phyloP scores from a whole-genome alignment of 2,797 vertebrate species.

The Acanthis flammea region DNA sequence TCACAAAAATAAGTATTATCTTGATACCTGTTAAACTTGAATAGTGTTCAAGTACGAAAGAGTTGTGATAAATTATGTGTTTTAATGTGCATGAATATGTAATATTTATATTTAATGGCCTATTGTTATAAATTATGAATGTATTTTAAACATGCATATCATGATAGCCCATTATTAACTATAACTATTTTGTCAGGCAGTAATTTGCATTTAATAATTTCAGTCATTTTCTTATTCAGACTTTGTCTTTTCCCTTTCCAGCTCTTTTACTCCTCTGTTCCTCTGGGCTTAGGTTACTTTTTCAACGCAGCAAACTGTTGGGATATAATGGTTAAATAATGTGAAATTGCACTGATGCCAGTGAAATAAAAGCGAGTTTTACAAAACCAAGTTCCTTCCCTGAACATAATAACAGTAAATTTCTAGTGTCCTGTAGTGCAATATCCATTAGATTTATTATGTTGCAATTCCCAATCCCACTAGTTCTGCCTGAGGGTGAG shows the following conservation, averaged over 20 bases:
- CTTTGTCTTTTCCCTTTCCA: constrained; percentile 40
- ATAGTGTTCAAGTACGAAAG: background rate
- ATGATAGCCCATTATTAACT: constrained; percentile 40
- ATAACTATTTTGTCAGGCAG: background rate
- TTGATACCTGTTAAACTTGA: background rate
- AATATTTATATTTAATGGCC: background rate
- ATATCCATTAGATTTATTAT: constrained; percentile 99
- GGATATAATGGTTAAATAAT: constrained; percentile 81
- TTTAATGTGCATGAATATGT: background rate
- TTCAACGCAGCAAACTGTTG: constrained; percentile 71
- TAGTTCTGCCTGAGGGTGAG: constrained; percentile 95
- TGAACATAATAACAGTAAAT: constrained; percentile 87
- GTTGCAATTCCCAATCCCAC: constrained; percentile 96
- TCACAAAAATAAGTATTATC: constrained; percentile 24
- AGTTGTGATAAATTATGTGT: background rate
- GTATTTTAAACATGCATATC: constrained; percentile 8
- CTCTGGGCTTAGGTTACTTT: constrained; percentile 59
- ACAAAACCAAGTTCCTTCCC: constrained; percentile 79
- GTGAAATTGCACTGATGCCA: constrained; percentile 77
- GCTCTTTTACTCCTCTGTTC: constrained; percentile 41
- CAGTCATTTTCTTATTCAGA: constrained; percentile 34
- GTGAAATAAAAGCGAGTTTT: constrained; percentile 87
- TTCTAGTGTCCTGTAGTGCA: constrained; percentile 88
- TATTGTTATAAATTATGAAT: constrained; percentile 2
- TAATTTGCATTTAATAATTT: constrained; percentile 60